Evolutionary conservation across 2,888 invertebrate species (phyloP).

Genomic region (Nesidiocoris tenuis): DNA sequence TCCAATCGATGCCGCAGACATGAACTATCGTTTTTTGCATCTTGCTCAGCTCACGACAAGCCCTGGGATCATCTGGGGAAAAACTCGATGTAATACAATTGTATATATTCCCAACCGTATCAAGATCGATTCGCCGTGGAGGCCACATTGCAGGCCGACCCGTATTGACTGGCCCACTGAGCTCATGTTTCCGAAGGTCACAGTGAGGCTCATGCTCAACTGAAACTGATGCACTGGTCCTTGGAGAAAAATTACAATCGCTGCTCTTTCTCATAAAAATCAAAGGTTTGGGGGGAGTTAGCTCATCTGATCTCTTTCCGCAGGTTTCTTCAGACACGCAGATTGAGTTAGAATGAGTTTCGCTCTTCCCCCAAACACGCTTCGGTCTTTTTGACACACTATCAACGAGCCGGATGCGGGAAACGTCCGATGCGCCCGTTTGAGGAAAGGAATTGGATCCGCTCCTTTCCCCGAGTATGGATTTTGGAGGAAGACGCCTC

Average conservation of each 20-base stretch:
- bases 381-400: too few species aligned
- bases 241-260: background rate
- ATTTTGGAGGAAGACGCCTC: too few species aligned
- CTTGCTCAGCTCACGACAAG: background rate
- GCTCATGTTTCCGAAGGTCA: too few species aligned
- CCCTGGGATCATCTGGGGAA: slow-evolving; percentile 1
- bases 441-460: too few species aligned
- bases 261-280: background rate
- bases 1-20: background rate
- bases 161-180: background rate
- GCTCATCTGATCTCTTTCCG: too few species aligned
- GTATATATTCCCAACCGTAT: background rate
- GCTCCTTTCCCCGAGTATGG: too few species aligned
- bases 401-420: too few species aligned
- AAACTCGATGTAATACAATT: background rate
- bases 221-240: background rate
- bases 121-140: background rate
- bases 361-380: too few species aligned
- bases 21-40: background rate
- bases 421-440: too few species aligned
- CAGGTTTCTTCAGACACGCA: too few species aligned
- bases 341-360: too few species aligned
- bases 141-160: background rate
- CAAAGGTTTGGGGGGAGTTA: too few species aligned
- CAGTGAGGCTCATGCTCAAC: background rate